A percentile compares a stretch with the other conserved stretches of the same genome.
Conservation (phyloP, 1,140 invertebrate genomes). For the Drosophila eugracilis region DNA sequence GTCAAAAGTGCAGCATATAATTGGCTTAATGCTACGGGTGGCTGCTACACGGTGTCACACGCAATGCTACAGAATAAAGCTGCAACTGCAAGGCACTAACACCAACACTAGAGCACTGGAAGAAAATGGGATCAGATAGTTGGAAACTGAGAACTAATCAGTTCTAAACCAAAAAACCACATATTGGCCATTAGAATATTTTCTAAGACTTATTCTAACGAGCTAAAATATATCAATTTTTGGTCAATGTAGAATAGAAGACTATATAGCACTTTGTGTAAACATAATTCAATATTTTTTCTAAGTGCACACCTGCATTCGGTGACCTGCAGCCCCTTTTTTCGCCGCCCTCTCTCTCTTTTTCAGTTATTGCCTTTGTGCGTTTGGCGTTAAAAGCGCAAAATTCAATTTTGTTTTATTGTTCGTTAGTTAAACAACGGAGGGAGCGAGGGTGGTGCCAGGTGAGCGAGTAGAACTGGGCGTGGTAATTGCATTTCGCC, state of each 20-base stretch:
- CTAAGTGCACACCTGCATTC: conserved; percentile 28
- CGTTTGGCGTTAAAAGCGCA: conserved; percentile 78
- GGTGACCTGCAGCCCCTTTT: neutral
- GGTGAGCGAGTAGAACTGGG: conserved; percentile 14
- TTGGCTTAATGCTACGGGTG: conserved; percentile 65
- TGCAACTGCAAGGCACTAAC: conserved; percentile 14
- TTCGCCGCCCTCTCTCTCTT: conserved; percentile 8
- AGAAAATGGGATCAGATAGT: neutral
- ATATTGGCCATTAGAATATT: too few species aligned
- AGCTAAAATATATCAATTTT: too few species aligned
- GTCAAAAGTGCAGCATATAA: conserved; percentile 80
- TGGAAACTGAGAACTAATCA: too few species aligned
- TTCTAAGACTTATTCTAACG: too few species aligned
- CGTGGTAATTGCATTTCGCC: conserved; percentile 72
- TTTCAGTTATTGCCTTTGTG: conserved; percentile 66
- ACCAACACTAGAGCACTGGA: conserved; percentile 11
- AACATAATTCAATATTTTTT: conserved; percentile 3
- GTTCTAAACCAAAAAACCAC: too few species aligned
- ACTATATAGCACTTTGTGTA: too few species aligned
- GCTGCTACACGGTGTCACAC: conserved; percentile 17
- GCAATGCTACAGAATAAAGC: conserved; percentile 35
- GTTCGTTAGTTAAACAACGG: conserved; percentile 77
- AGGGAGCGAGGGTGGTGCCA: neutral
- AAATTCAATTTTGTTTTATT: conserved; percentile 83
- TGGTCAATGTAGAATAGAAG: too few species aligned